Evolutionary conservation across 2,113 vertebrate genomes (phyloP).

Genomic region (Pluvianellus socialis): DNA sequence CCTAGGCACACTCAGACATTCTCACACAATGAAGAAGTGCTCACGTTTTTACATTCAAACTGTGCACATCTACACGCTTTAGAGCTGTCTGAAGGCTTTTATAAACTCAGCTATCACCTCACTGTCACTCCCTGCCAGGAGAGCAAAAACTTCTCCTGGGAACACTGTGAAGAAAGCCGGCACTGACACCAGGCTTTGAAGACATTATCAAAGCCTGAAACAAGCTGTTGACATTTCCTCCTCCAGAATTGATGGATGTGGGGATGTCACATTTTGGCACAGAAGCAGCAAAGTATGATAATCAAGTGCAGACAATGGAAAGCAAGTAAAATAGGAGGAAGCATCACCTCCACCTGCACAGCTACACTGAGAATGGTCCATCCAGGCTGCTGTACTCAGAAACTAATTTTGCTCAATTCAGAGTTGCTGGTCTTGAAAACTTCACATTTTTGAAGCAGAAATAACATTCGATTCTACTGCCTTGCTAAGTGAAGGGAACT

Average conservation of each 20-base stretch:
- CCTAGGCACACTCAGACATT: neutral
- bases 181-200: neutral
- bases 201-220: neutral
- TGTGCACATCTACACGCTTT: neutral
- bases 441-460: neutral
- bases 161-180: neutral
- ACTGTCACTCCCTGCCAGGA: neutral
- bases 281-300: neutral
- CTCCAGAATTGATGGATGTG: neutral
- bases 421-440: neutral
- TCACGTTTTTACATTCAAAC: neutral
- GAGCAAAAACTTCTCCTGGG: neutral
- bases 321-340: neutral
- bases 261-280: neutral
- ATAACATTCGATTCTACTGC: neutral
- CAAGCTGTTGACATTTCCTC: neutral
- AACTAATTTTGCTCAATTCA: neutral
- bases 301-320: neutral
- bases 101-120: neutral
- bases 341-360: neutral
- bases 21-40: neutral
- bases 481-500: neutral
- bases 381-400: neutral
- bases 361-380: fast-evolving
- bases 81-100: neutral